A percentile compares a stretch with the other conserved stretches of the same genome.
These are phyloP conservation scores for Acleris cristana DNA, from an alignment of 2,888 invertebrate genomes.

Conservation along the genomic window DNA sequence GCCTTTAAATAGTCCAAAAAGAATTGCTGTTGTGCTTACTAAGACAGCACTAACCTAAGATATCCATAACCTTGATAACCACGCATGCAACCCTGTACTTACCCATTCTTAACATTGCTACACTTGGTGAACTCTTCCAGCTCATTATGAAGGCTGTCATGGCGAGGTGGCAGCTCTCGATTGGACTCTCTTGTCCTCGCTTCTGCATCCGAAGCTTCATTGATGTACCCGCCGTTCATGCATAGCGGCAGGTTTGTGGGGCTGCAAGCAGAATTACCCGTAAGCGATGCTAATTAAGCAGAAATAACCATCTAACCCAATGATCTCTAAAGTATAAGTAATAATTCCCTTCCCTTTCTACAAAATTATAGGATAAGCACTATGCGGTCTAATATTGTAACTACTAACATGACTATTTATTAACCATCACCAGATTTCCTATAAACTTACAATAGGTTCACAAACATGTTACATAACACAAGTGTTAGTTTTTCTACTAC, in stretches of 20 bases:
- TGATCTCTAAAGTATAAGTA: not conserved
- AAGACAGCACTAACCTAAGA: not conserved
- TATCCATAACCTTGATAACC: not conserved
- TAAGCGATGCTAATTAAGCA: slow-evolving; percentile 17
- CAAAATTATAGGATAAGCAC: too few relatives aligned
- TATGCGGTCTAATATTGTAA: too few relatives aligned
- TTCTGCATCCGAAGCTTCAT: slow-evolving; percentile 88
- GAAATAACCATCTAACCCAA: not conserved
- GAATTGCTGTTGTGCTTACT: too few relatives aligned
- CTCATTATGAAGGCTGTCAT: slow-evolving; percentile 52
- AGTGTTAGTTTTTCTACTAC: too few relatives aligned
- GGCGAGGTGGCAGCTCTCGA: slow-evolving; percentile 54
- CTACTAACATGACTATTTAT: too few relatives aligned
- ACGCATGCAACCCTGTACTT: slow-evolving; percentile 45
- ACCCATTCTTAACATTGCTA: slow-evolving; percentile 85
- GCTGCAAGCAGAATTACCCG: slow-evolving; percentile 61
- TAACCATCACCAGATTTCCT: too few relatives aligned
- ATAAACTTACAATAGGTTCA: too few relatives aligned
- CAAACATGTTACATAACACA: too few relatives aligned
- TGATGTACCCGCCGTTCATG: slow-evolving; percentile 90
- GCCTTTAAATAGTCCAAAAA: too few relatives aligned
- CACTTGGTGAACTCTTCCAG: slow-evolving; percentile 79
- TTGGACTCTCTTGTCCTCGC: slow-evolving; percentile 69
- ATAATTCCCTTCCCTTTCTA: too few relatives aligned
- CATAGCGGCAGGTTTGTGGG: slow-evolving; percentile 88